Evolutionary conservation across 2,113 vertebrate genomes (phyloP), one percentile per base, ranked within the genome.

Genomic region (Hippoglossus stenolepis): DNA sequence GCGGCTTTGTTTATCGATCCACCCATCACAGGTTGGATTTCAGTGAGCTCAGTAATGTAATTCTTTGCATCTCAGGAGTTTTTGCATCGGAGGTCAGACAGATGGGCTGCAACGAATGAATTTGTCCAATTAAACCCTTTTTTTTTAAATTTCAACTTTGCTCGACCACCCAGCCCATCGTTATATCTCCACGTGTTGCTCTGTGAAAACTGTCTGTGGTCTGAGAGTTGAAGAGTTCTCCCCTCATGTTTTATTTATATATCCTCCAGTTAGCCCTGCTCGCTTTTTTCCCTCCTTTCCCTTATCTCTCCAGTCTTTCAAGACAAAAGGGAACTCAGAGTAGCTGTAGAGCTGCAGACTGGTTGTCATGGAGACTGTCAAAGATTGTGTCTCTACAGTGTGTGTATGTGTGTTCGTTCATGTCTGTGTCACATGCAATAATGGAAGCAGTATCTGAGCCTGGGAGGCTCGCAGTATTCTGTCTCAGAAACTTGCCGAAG

Each of bases 351-450:
- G 87, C 91, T 93, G 90, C 90, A 92, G 89, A 84, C 89, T 61
- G 83, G 94, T 95, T 93, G 94, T 93, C 94, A 95, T 94, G 94
- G 94, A 94, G 93, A 95, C 94, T 93, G 93, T 80, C 81, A 85
- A 87, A 85, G 87, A 75, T 58, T 83, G 88, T 83, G 81, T 83
- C 75, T 86, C 49, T 80, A 18, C 47, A 49, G 51, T 54, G 51
- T 54, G 51, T 54, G 51, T 54, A 3, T 54, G 51, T 54, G 51
- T 54, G 51, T 54, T 3, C 14, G 20, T 54, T 20, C 28, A 15
- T 35, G 76, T 77, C 70, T 85, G 71, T 83, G 87, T 79, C 69
- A 77, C 75, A 81, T 23, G 95, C 73, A 69, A 79, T 91, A 88
- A 88, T 90, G 64, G 81, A 87, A 76, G 87, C 85, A 54, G 82